phyloP scores from a whole-genome alignment of 1,140 invertebrate species.

The Melipona quadrifasciata region DNA sequence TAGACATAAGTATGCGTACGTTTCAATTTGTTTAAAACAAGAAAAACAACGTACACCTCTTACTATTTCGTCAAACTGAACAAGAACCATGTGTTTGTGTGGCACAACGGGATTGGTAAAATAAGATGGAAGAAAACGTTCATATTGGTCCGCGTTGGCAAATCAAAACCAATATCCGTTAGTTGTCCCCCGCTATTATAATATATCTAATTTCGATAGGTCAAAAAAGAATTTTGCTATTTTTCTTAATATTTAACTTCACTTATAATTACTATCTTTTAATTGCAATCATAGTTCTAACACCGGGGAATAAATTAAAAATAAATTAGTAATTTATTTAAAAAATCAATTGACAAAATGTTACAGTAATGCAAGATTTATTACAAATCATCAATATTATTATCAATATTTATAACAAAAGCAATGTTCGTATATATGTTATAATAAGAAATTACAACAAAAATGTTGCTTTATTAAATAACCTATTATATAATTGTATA shows the following conservation, averaged over 20 bases:
- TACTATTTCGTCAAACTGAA: constrained; percentile 48
- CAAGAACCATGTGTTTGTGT: constrained; percentile 72
- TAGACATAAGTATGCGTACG: constrained; percentile 23
- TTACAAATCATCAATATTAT: constrained; percentile 4
- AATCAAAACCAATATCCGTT: constrained; percentile 55
- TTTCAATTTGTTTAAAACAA: constrained; percentile 51
- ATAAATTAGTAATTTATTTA: constrained; percentile 21
- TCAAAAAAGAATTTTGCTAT: neutral
- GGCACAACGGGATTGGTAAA: constrained; percentile 73
- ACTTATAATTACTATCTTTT: neutral
- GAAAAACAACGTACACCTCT: constrained; percentile 44
- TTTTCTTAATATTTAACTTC: neutral
- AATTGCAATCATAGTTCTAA: neutral
- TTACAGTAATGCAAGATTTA: constrained; percentile 12
- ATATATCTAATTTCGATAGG: neutral
- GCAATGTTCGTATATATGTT: neutral
- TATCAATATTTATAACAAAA: constrained; percentile 1
- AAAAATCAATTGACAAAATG: neutral
- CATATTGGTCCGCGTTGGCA: constrained; percentile 75
- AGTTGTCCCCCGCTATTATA: neutral
- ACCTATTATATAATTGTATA: neutral
- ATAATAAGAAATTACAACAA: constrained; percentile 1
- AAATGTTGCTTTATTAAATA: neutral
- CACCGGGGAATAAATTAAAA: neutral
- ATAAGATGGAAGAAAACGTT: neutral